Percentiles rank a stretch among this genome's conserved stretches.
Evolutionary conservation across 2,888 invertebrate genomes (phyloP).

Genomic region (Drosophila stalkeri): DNA sequence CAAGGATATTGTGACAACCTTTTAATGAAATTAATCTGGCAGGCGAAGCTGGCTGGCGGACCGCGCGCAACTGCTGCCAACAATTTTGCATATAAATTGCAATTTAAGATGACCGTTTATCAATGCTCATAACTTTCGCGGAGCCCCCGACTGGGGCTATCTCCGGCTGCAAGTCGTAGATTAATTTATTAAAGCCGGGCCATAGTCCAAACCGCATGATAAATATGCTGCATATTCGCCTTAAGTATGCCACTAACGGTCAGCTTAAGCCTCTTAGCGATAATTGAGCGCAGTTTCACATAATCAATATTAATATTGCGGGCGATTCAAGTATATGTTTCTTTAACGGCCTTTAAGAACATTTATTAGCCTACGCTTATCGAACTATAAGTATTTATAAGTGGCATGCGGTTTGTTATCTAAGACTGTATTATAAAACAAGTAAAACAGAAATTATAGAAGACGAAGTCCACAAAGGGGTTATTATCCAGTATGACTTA

Average conservation of each 20-base stretch:
- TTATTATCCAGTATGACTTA: too few species aligned
- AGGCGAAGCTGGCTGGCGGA: background rate
- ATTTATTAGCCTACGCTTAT: too few species aligned
- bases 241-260: conserved; percentile 18
- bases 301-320: conserved; percentile 28
- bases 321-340: background rate
- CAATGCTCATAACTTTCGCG: conserved; percentile 55
- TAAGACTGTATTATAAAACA: background rate
- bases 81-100: conserved; percentile 64
- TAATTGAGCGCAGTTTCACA: conserved; percentile 18
- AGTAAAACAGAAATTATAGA: background rate
- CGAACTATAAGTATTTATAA: background rate
- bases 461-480: too few species aligned
- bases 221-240: background rate
- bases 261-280: conserved; percentile 15
- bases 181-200: conserved; percentile 49
- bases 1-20: conserved; percentile 63
- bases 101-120: conserved; percentile 66
- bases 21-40: conserved; percentile 75
- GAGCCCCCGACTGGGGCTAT: conserved; percentile 14
- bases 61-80: conserved; percentile 42
- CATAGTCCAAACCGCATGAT: background rate
- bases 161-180: conserved; percentile 22
- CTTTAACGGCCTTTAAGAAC: background rate
- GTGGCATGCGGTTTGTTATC: too few species aligned